These are phyloP conservation scores for Scelioninae gen. 2 DNA, from an alignment of 2,888 invertebrate genomes.

Conservation along the genomic window DNA sequence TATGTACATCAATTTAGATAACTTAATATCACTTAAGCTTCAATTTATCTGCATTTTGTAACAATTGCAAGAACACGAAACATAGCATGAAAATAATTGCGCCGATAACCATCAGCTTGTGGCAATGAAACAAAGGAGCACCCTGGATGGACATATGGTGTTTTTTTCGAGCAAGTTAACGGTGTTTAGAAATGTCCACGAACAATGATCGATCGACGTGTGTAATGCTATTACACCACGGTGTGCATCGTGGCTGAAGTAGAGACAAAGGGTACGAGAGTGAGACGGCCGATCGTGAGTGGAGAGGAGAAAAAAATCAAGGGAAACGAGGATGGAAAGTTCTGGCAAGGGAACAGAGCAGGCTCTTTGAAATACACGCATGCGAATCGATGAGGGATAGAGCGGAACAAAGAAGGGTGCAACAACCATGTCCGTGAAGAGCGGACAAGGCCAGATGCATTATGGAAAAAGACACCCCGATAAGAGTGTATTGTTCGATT, in stretches of 20 bases:
- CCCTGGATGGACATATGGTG: slow-evolving; percentile 41
- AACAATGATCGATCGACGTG: slow-evolving; percentile 56
- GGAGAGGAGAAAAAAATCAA: slow-evolving; percentile 42
- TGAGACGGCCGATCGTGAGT: slow-evolving; percentile 3
- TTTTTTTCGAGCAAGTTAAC: slow-evolving; percentile 40
- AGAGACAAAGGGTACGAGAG: slow-evolving; percentile 45
- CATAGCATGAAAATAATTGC: slow-evolving; percentile 41
- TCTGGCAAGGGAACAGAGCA: slow-evolving; percentile 45
- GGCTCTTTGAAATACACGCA: slow-evolving; percentile 51
- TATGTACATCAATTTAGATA: slow-evolving; percentile 33
- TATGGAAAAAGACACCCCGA: slow-evolving; percentile 25
- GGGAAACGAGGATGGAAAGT: slow-evolving; percentile 52
- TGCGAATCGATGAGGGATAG: slow-evolving; percentile 55
- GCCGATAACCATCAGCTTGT: slow-evolving; percentile 34
- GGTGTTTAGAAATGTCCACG: slow-evolving; percentile 53
- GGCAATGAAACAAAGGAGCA: slow-evolving; percentile 41
- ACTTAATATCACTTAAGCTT: slow-evolving; percentile 33
- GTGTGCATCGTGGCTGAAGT: slow-evolving; percentile 38
- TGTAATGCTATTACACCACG: slow-evolving; percentile 46
- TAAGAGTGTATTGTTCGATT: slow-evolving; percentile 13
- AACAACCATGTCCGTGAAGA: slow-evolving; percentile 54
- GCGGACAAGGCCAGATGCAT: slow-evolving; percentile 26
- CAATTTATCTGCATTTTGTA: slow-evolving; percentile 49
- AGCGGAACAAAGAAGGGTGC: slow-evolving; percentile 57
- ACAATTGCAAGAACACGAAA: slow-evolving; percentile 39